Base-by-base conservation (phyloP, 2,113 vertebrate genomes). In the Atherinomorus stipes region DNA sequence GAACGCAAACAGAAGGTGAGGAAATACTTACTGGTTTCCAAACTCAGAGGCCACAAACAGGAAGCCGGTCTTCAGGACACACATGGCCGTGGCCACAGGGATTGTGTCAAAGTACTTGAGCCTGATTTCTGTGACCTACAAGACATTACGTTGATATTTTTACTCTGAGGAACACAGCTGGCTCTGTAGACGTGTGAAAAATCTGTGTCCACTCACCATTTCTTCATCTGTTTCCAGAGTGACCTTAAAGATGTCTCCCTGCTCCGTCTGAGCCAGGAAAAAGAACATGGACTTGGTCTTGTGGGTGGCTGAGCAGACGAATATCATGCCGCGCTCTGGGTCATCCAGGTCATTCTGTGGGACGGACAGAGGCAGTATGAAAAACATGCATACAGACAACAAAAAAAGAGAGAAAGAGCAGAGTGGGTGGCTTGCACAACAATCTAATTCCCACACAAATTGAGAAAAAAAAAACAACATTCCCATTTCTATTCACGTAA, bases 231-330 rank as follows among this genome's bases (percentile, higher is more conserved):
- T 99, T 91, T 99, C 98, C 82, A 99, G 88, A 10, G 98, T 99
- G 68, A 99, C 97, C 86, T 99, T 99, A 77, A 99, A 99, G 81
- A 99, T 99, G 86, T 99, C 98, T 2, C 98, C 98, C 84, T 99
- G 98, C 91, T 99, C 98, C 0, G 98, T 99, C 89, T 99, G 98
- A 44, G 97, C 96, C 92, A 99, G 90, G 91, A 99, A 99, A 89
- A 99, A 99, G 90, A 99, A 99, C 98, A 99, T 99, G 25, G 98
- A 97, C 81, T 99, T 99, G 91, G 98, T 99, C 91, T 99, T 99
- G 91, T 99, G 98, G 2, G 98, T 99, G 25, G 98, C 98, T 59
- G 98, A 98, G 90, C 98, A 99, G 78, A 99, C 98, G 83, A 99
- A 99, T 83, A 99, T 98, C 98, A 99, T 99, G 66, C 98, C 98